phyloP scores from a whole-genome alignment of 2,113 vertebrate genomes.

The Calonectris borealis region DNA sequence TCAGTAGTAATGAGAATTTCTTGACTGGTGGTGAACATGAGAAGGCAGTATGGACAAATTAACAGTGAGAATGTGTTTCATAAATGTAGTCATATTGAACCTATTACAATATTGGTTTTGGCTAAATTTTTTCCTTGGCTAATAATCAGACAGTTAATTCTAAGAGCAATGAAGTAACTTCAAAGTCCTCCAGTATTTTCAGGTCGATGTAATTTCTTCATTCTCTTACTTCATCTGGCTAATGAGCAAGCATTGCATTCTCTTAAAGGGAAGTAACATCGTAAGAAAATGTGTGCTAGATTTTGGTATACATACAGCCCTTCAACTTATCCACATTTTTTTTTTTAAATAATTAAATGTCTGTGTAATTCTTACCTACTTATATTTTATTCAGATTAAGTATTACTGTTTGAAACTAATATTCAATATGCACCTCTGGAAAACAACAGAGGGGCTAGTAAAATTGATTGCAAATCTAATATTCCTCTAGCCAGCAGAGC shows the following conservation, averaged over 20 bases:
- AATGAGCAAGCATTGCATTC: not conserved
- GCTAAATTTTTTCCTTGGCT: not conserved
- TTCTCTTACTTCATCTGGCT: not conserved
- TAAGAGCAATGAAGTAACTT: not conserved
- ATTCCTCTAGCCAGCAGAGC: not conserved
- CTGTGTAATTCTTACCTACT: not conserved
- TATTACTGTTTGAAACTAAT: not conserved
- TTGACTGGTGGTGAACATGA: not conserved
- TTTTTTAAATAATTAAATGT: not conserved
- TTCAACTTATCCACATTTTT: not conserved
- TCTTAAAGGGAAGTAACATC: not conserved
- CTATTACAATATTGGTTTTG: not conserved
- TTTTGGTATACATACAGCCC: not conserved
- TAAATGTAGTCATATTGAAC: not conserved
- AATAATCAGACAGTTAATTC: not conserved
- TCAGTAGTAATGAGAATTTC: not conserved
- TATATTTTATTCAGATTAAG: not conserved
- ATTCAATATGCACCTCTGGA: not conserved
- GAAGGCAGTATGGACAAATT: not conserved
- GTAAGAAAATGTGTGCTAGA: not conserved
- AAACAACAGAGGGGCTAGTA: not conserved
- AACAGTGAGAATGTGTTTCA: not conserved
- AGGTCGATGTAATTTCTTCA: not conserved
- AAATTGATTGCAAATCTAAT: not conserved
- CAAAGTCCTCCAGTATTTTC: not conserved